Percentiles rank a stretch among this genome's conserved stretches.
phyloP scores from a whole-genome alignment of 2,888 invertebrate species.

The Torymus aiolomorphi region DNA sequence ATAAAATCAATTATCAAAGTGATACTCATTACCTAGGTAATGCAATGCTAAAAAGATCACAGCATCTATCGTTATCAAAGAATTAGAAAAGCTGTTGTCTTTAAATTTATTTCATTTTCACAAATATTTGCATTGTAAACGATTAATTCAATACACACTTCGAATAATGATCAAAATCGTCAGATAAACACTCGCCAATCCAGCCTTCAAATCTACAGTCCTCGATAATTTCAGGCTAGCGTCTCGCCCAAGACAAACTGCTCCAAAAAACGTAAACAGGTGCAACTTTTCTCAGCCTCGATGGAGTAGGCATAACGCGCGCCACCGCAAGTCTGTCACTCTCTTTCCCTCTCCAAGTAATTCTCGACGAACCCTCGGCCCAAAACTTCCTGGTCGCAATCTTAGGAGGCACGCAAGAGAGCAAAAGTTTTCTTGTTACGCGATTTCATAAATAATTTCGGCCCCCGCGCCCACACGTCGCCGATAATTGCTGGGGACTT shows the following conservation, averaged over 20 bases:
- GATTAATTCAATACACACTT: too few species aligned
- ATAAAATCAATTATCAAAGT: too few species aligned
- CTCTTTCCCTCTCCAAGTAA: slow-evolving; percentile 10
- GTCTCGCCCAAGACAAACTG: slow-evolving; percentile 18
- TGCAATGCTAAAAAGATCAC: too few species aligned
- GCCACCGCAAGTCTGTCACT: not conserved
- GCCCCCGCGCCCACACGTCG: not conserved
- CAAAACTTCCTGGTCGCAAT: slow-evolving; percentile 6
- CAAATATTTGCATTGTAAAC: too few species aligned
- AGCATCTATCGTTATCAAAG: too few species aligned
- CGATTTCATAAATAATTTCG: slow-evolving; percentile 48
- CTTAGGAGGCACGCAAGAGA: not conserved
- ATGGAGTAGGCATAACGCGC: slow-evolving; percentile 13
- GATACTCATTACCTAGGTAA: too few species aligned
- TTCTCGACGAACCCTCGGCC: not conserved
- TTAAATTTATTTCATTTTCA: too few species aligned
- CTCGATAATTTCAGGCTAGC: too few species aligned
- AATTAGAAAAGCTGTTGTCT: too few species aligned
- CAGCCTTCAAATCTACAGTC: slow-evolving; percentile 8
- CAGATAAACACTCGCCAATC: too few species aligned
- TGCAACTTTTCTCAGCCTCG: not conserved
- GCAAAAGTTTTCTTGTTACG: slow-evolving; percentile 51
- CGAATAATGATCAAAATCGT: too few species aligned
- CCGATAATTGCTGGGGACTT: slow-evolving; percentile 23
- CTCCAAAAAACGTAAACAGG: slow-evolving; percentile 14